Evolutionary conservation across 2,797 vertebrate species (phyloP), one percentile per base, ranked within the genome.

Genomic region (Sebastes minor): DNA sequence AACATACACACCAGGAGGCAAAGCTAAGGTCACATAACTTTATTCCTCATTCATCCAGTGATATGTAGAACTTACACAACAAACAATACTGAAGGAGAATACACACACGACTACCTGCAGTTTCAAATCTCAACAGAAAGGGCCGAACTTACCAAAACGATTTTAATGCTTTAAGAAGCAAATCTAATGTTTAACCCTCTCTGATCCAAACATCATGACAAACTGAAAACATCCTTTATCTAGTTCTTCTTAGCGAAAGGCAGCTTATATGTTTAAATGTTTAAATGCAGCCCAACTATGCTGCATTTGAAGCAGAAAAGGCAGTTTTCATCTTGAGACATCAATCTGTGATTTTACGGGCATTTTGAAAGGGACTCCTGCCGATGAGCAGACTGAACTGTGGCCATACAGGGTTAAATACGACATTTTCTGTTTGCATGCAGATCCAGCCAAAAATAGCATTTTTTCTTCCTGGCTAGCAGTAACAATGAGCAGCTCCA

Each of bases 21-120:
- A 49, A 66, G 18, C 2, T 8, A 62, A 74, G 62, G 83, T 91
- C 84, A 84, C 42, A 73, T 38, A 73, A 84, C 82, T 94, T 95
- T 95, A 94, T 93, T 94, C 74, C 79, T 89, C 88, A 90, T 88
- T 87, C 87, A 89, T 91, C 78, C 89, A 82, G 73, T 86, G 80
- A 88, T 85, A 90, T 74, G 80, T 86, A 81, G 74, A 88, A 76
- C 81, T 77, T 71, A 86, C 92, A 95, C 89, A 84, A 91, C 89
- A 91, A 91, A 89, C 82, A 84, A 74, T 80, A 89, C 56, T 82
- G 77, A 25, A 78, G 71, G 64, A 80, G 74, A 76, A 75, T 38
- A 83, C 83, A 89, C 83, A 89, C 87, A 78, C 81, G 2, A 71
- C 76, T 79, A 84, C 77, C 86, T 83, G 81, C 74, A 59, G 60